Evolutionary conservation across 2,888 invertebrate species (phyloP).

Genomic region (Chaetogeoica ovagalla): DNA sequence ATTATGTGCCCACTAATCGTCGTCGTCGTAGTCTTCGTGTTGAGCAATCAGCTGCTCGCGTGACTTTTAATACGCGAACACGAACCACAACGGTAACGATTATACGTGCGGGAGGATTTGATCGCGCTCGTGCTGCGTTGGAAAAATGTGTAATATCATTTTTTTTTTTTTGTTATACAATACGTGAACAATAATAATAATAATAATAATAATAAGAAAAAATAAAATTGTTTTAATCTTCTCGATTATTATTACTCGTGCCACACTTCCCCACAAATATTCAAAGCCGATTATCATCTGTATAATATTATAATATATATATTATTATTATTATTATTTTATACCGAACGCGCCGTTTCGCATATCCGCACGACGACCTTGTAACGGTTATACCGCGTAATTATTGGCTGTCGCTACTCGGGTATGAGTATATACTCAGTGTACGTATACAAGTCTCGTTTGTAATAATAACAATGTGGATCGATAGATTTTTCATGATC

Average conservation of each 20-base stretch:
- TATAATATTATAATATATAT: too few relatives aligned
- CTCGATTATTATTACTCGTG: too few relatives aligned
- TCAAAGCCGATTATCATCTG: slow-evolving; percentile 39
- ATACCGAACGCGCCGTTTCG: background rate
- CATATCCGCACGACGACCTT: slow-evolving; percentile 26
- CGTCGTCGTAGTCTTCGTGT: background rate
- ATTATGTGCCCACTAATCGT: background rate
- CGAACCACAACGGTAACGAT: slow-evolving; percentile 18
- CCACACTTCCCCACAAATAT: background rate
- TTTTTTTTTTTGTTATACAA: background rate
- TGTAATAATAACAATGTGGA: slow-evolving; percentile 18
- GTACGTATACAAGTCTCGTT: background rate
- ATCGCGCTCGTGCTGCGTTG: slow-evolving; percentile 7
- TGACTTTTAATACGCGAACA: slow-evolving; percentile 30
- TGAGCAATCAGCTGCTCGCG: slow-evolving; percentile 25
- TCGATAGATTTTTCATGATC: slow-evolving; percentile 35
- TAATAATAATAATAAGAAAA: too few relatives aligned
- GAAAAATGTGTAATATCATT: background rate
- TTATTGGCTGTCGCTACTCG: background rate
- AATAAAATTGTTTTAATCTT: too few relatives aligned
- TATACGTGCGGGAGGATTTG: slow-evolving; percentile 24
- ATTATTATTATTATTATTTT: too few relatives aligned
- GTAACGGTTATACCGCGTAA: slow-evolving; percentile 28
- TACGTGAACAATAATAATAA: too few relatives aligned
- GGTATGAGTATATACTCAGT: too few relatives aligned